Percentiles rank a stretch among this genome's conserved stretches.
phyloP scores from a whole-genome alignment of 2,888 invertebrate genomes.

The Polydrusus cervinus region DNA sequence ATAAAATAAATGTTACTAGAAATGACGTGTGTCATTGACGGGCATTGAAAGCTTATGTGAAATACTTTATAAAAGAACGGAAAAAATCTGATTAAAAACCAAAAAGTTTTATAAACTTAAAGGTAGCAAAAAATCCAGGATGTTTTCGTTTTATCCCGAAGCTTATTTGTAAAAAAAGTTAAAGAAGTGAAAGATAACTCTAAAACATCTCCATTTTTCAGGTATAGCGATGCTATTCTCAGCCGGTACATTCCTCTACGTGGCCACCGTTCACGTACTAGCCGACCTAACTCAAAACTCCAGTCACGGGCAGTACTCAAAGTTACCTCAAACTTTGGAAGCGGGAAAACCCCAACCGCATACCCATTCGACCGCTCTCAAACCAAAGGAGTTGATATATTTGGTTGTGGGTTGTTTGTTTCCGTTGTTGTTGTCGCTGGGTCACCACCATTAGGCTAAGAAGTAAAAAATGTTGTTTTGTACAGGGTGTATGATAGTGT shows the following conservation, averaged over 20 bases:
- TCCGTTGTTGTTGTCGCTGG: conserved; percentile 92
- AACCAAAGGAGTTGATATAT: conserved; percentile 85
- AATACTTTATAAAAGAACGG: too few relatives aligned
- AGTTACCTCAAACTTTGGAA: conserved; percentile 69
- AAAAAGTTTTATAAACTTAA: too few relatives aligned
- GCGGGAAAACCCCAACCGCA: conserved; percentile 58
- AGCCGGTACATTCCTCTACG: conserved; percentile 98
- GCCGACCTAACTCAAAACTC: conserved; percentile 88
- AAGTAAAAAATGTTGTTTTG: conserved; percentile 17
- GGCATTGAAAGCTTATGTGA: too few relatives aligned
- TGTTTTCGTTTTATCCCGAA: too few relatives aligned
- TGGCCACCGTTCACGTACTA: conserved; percentile 98
- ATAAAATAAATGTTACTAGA: too few relatives aligned
- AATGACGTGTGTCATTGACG: too few relatives aligned
- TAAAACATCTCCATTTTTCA: conserved; percentile 64
- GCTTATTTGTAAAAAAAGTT: too few relatives aligned
- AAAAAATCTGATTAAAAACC: too few relatives aligned
- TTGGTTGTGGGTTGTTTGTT: conserved; percentile 90
- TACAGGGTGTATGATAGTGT: not conserved
- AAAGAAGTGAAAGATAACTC: too few relatives aligned
- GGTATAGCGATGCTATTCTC: conserved; percentile 98
- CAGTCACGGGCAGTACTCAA: conserved; percentile 68
- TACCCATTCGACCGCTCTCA: conserved; percentile 54
- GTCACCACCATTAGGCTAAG: conserved; percentile 83
- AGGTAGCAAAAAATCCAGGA: too few relatives aligned